phyloP scores from a whole-genome alignment of 1,140 invertebrate species.

The Drosophila lacteicornis region DNA sequence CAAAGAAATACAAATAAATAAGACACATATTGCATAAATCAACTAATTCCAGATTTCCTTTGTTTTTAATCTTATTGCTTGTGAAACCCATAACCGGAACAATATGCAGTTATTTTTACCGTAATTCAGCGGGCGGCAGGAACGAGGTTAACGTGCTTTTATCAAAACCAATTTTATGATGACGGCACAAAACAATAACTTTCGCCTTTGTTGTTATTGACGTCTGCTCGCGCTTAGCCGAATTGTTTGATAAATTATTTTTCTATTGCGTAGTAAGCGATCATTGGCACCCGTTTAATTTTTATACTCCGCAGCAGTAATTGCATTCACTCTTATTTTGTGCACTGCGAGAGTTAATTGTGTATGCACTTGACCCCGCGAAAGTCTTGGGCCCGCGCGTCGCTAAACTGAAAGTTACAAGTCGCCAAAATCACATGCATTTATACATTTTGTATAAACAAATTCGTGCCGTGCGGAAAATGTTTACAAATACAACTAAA shows the following conservation, averaged over 20 bases:
- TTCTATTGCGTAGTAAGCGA: constrained; percentile 46
- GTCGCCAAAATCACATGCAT: constrained; percentile 37
- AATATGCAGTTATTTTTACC: constrained; percentile 30
- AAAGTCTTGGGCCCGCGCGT: constrained; percentile 15
- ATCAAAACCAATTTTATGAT: constrained; percentile 17
- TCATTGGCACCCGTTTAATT: constrained; percentile 35
- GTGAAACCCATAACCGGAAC: background rate
- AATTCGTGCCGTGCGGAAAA: constrained; percentile 45
- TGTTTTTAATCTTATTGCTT: background rate
- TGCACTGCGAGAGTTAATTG: constrained; percentile 1
- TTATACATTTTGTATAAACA: constrained; percentile 35
- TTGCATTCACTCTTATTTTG: constrained; percentile 25
- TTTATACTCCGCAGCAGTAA: constrained; percentile 36
- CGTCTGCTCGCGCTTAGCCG: background rate
- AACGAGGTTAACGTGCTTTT: constrained; percentile 40
- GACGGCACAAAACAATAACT: constrained; percentile 5
- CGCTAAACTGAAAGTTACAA: constrained; percentile 35
- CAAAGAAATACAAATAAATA: background rate
- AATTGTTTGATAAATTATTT: constrained; percentile 28
- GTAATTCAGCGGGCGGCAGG: constrained; percentile 8
- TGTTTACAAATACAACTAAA: constrained; percentile 24
- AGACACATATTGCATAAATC: background rate
- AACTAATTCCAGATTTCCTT: background rate
- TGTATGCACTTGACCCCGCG: constrained; percentile 19
- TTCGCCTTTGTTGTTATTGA: constrained; percentile 21